Evolutionary conservation across 2,113 vertebrate genomes (phyloP).

Genomic region (human): DNA sequence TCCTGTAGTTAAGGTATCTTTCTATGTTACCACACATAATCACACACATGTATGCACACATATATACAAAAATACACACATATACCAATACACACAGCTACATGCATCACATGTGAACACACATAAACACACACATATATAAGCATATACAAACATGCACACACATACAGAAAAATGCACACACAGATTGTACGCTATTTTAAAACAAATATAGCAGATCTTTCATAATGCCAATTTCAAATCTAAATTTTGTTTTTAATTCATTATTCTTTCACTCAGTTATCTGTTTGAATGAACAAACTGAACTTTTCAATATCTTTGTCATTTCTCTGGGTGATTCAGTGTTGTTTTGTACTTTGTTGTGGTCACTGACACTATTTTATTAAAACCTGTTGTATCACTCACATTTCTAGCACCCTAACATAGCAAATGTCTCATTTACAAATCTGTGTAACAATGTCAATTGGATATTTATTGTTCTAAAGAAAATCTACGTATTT

Average conservation of each 20-base stretch:
- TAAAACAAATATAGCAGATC: neutral
- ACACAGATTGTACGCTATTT: neutral
- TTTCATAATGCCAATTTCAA: neutral
- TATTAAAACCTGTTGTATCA: neutral
- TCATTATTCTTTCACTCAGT: neutral
- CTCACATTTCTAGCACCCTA: neutral
- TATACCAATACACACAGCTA: neutral
- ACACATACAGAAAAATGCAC: neutral
- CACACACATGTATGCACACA: neutral
- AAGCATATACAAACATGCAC: neutral
- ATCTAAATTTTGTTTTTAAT: neutral
- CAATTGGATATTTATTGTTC: neutral
- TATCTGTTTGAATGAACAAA: neutral
- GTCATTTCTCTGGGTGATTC: neutral
- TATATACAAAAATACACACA: neutral
- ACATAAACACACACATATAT: neutral
- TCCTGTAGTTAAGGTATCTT: neutral
- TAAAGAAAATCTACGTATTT: neutral
- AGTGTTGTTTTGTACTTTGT: neutral
- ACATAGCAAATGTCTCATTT: neutral
- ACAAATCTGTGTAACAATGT: neutral
- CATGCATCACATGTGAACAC: neutral
- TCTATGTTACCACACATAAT: neutral
- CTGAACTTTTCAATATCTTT: neutral
- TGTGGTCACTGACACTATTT: neutral